phyloP scores from a whole-genome alignment of 2,888 invertebrate species.

The Hydriomena furcata region DNA sequence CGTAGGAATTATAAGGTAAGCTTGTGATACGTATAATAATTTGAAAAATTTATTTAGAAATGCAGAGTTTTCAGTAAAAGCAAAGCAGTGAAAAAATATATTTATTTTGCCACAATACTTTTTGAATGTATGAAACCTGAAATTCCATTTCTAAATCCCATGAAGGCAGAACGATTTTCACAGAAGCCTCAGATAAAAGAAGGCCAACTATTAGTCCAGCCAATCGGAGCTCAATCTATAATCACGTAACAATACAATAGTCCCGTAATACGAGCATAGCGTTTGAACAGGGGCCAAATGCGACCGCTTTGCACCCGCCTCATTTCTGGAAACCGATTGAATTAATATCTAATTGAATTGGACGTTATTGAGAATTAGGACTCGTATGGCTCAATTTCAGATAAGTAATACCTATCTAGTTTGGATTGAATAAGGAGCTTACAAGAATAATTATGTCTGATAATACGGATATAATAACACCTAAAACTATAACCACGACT shows the following conservation, averaged over 20 bases:
- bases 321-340: conserved; percentile 21
- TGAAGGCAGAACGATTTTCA: neutral
- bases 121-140: neutral
- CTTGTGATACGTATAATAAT: too few relatives aligned
- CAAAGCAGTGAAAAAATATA: too few relatives aligned
- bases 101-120: too few relatives aligned
- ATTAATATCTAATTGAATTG: conserved; percentile 30
- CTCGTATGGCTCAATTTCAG: conserved; percentile 20
- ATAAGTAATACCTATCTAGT: conserved; percentile 7
- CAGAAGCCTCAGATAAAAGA: conserved; percentile 4
- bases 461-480: too few relatives aligned
- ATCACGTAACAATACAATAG: conserved; percentile 25
- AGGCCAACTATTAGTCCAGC: conserved; percentile 12
- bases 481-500: too few relatives aligned
- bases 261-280: conserved; percentile 14
- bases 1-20: too few relatives aligned
- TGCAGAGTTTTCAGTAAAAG: too few relatives aligned
- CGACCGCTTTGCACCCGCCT: conserved; percentile 12
- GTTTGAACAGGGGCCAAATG: conserved; percentile 27
- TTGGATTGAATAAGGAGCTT: too few relatives aligned
- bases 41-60: too few relatives aligned
- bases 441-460: too few relatives aligned
- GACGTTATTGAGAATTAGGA: conserved; percentile 13
- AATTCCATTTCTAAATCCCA: neutral
- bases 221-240: conserved; percentile 25